A percentile compares a stretch with the other conserved stretches of the same genome.
These are phyloP conservation scores for Brienomyrus longianalis DNA, from an alignment of 2,113 vertebrate genomes.

Conservation along the genomic window DNA sequence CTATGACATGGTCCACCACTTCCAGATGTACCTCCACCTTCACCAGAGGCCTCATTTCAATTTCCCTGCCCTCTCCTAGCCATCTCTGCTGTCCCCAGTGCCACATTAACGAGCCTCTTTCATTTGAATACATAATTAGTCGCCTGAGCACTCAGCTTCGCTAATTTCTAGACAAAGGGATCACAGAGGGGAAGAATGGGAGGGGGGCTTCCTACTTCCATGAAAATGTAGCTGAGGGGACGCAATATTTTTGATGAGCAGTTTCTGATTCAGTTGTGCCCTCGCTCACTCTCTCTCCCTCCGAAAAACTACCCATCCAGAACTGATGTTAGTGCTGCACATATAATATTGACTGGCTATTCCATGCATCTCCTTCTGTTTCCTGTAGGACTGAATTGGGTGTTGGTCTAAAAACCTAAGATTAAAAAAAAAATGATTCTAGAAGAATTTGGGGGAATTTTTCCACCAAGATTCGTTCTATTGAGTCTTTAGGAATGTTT, in stretches of 20 bases:
- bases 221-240: constrained; percentile 82
- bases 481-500: neutral
- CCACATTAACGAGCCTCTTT: constrained; percentile 88
- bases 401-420: neutral
- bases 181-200: constrained; percentile 47
- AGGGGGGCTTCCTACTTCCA: constrained; percentile 71
- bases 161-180: constrained; percentile 94
- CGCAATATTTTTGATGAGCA: constrained; percentile 66
- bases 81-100: constrained; percentile 83
- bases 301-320: neutral
- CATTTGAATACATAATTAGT: constrained; percentile 99
- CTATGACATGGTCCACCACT: constrained; percentile 64
- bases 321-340: neutral
- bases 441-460: neutral
- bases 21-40: constrained; percentile 74
- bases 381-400: neutral
- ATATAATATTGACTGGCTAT: neutral
- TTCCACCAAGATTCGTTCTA: neutral
- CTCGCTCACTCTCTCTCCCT: constrained; percentile 24
- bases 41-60: constrained; percentile 73
- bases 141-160: constrained; percentile 87
- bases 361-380: neutral
- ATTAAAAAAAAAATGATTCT: neutral
- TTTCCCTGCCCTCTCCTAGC: constrained; percentile 86
- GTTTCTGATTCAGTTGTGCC: constrained; percentile 35